A percentile compares a stretch with the other conserved stretches of the same genome.
Conservation (phyloP, 1,140 invertebrate species). For the Drosophila oshimai region DNA sequence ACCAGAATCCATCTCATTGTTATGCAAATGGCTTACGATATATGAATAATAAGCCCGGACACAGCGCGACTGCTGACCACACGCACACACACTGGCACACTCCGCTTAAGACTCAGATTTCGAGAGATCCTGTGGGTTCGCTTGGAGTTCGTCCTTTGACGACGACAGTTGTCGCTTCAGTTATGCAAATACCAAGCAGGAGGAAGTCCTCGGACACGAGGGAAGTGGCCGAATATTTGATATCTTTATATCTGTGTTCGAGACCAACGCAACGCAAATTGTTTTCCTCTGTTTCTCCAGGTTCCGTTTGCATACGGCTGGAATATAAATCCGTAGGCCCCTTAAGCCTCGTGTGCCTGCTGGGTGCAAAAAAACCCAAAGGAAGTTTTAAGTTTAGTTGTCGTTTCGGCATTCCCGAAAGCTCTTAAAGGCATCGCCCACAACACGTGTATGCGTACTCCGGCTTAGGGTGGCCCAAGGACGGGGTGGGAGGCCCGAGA, state of each 20-base stretch:
- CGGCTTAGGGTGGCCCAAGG: conserved; percentile 22
- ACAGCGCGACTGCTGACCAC: conserved; percentile 23
- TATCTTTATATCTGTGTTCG: conserved; percentile 30
- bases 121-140: conserved; percentile 5
- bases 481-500: neutral
- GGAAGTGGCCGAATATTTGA: conserved; percentile 36
- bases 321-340: conserved; percentile 19
- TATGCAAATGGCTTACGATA: conserved; percentile 79
- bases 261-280: conserved; percentile 29
- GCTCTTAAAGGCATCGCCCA: conserved; percentile 42
- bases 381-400: conserved; percentile 59
- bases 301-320: neutral
- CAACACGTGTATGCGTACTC: conserved; percentile 37
- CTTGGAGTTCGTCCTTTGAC: conserved; percentile 8
- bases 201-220: neutral
- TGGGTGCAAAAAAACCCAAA: conserved; percentile 26
- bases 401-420: conserved; percentile 43
- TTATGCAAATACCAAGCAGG: conserved; percentile 51
- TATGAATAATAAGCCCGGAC: conserved; percentile 71
- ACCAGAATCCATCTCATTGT: conserved; percentile 62
- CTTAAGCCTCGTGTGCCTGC: neutral
- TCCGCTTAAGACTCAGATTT: conserved; percentile 8
- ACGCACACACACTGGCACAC: conserved; percentile 15
- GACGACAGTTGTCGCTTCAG: conserved; percentile 40
- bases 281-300: conserved; percentile 22